These are phyloP conservation scores for Sepioteuthis lessoniana DNA, from an alignment of 2,888 invertebrate species.

Conservation along the genomic window DNA sequence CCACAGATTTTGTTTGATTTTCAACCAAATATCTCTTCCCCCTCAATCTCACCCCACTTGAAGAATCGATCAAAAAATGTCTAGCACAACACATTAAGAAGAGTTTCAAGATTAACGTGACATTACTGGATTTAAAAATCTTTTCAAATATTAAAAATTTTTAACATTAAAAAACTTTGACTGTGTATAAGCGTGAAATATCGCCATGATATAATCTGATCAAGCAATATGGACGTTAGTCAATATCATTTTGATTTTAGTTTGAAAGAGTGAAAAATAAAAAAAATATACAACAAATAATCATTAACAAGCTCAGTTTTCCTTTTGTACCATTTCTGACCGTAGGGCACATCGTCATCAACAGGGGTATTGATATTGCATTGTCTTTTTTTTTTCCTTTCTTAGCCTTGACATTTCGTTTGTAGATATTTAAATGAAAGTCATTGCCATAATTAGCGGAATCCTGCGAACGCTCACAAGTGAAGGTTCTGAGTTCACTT, in stretches of 20 bases:
- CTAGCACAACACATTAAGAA: background rate
- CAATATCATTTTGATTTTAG: background rate
- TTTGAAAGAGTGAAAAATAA: background rate
- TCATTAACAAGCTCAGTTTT: too few relatives aligned
- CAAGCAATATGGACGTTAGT: background rate
- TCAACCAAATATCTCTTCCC: background rate
- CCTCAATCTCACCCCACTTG: background rate
- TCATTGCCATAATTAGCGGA: too few relatives aligned
- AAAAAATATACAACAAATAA: too few relatives aligned
- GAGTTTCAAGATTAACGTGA: conserved; percentile 16
- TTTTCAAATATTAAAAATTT: background rate
- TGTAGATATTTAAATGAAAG: too few relatives aligned
- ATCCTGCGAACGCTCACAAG: too few relatives aligned
- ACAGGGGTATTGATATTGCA: too few relatives aligned
- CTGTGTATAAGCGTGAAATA: background rate
- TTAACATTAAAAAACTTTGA: background rate
- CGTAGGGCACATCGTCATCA: too few relatives aligned
- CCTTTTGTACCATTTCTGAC: too few relatives aligned
- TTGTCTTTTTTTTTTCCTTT: too few relatives aligned
- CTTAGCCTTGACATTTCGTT: too few relatives aligned
- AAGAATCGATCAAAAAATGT: background rate
- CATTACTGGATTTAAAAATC: background rate
- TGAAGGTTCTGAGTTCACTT: too few relatives aligned
- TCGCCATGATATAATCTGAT: background rate
- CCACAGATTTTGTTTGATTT: background rate